Percentiles rank a stretch among this genome's conserved stretches.
These are phyloP conservation scores for Arvicanthis niloticus DNA, from an alignment of 2,113 vertebrate genomes.

Conservation along the genomic window DNA sequence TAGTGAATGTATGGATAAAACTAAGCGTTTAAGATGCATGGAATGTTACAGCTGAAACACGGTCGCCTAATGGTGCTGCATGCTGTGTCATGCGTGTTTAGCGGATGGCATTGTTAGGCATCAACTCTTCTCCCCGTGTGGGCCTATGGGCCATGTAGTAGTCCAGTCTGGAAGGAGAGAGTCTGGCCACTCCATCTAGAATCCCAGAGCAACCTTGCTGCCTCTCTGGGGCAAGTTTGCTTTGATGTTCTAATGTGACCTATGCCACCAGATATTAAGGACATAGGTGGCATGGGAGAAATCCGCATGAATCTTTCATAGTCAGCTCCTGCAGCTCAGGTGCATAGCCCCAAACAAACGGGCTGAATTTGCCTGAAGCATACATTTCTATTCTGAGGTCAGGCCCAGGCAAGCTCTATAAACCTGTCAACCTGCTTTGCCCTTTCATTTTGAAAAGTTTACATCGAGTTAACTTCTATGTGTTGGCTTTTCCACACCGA, in stretches of 20 bases:
- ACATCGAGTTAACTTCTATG: conserved; percentile 40
- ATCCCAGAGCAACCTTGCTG: conserved; percentile 37
- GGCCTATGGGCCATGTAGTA: background rate
- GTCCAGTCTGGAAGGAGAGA: conserved; percentile 53
- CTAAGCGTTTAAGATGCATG: background rate
- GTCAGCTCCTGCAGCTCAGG: conserved; percentile 72
- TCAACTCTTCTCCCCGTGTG: background rate
- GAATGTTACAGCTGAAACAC: background rate
- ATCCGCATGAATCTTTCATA: conserved; percentile 84
- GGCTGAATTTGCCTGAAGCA: conserved; percentile 50
- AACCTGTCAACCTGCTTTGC: conserved; percentile 69
- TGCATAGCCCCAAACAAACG: conserved; percentile 29
- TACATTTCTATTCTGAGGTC: conserved; percentile 72
- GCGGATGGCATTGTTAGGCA: background rate
- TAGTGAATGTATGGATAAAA: background rate
- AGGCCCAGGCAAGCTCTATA: conserved; percentile 54
- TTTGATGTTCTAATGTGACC: conserved; percentile 65
- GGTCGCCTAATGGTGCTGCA: accelerated
- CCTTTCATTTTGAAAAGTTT: conserved; percentile 61
- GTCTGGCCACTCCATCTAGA: conserved; percentile 38
- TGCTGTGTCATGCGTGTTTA: background rate
- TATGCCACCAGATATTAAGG: conserved; percentile 80
- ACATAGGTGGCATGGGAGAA: conserved; percentile 63
- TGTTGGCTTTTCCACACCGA: conserved; percentile 56
- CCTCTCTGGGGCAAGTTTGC: background rate